Conservation (phyloP, 2,888 invertebrate species). For the Gari tellinella region DNA sequence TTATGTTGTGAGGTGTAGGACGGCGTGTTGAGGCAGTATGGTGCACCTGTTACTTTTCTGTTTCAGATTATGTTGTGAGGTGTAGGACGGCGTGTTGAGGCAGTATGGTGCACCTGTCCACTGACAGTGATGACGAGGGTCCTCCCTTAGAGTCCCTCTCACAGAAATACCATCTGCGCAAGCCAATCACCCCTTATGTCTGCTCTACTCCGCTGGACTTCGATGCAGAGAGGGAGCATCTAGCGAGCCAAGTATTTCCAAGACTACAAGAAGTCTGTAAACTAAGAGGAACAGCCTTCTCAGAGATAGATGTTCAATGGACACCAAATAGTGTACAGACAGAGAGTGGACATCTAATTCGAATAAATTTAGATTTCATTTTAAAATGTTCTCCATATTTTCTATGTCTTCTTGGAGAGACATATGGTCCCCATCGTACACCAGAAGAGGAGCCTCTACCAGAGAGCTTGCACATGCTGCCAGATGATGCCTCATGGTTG, state of each 20-base stretch:
- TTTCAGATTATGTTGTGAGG: no score
- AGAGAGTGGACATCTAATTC: conserved; percentile 70
- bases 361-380: conserved; percentile 74
- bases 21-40: no score
- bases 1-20: no score
- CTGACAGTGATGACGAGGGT: conserved; percentile 63
- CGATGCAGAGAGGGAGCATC: conserved; percentile 68
- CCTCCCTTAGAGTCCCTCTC: conserved; percentile 26
- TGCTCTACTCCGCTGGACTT: conserved; percentile 78
- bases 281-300: conserved; percentile 75
- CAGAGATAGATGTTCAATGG: conserved; percentile 80
- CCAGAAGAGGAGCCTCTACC: conserved; percentile 66
- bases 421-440: conserved; percentile 78
- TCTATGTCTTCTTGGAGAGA: conserved; percentile 81
- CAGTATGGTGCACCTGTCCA: conserved; percentile 19
- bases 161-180: conserved; percentile 68
- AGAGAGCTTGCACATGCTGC: conserved; percentile 40
- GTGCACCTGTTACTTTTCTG: no score
- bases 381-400: conserved; percentile 79
- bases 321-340: conserved; percentile 65
- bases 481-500: conserved; percentile 70
- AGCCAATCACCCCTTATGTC: conserved; percentile 74
- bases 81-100: not conserved
- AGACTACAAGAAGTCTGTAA: conserved; percentile 72
- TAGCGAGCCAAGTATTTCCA: conserved; percentile 76